phyloP scores from a whole-genome alignment of 2,888 invertebrate genomes.

The Tinea pellionella region DNA sequence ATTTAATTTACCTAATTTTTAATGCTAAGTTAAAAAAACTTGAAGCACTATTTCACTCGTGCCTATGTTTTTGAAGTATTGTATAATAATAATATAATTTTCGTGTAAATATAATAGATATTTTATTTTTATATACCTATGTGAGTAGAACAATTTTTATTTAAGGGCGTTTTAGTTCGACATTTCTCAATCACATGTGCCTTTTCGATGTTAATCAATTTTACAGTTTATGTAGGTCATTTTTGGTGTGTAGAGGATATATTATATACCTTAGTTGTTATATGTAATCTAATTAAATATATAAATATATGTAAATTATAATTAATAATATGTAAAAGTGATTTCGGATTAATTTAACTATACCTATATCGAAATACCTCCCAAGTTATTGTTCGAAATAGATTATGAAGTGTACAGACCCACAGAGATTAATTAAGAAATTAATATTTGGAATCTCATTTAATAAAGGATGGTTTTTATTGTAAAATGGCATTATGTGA shows the following conservation, averaged over 20 bases:
- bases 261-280: no score
- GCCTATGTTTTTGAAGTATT: neutral
- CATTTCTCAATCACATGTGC: constrained; percentile 1
- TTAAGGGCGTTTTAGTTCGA: neutral
- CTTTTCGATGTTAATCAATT: neutral
- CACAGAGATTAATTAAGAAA: no score
- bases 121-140: constrained; percentile 3
- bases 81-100: neutral
- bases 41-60: neutral
- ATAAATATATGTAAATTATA: neutral
- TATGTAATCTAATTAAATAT: no score
- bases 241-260: no score
- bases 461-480: neutral
- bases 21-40: no score
- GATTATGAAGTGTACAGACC: no score
- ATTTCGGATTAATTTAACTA: no score
- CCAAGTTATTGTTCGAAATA: no score
- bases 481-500: neutral
- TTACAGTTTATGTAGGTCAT: no score
- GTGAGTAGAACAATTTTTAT: neutral
- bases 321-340: no score
- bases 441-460: neutral
- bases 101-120: constrained; percentile 6
- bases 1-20: no score
- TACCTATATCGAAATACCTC: neutral